phyloP scores from a whole-genome alignment of 2,113 vertebrate species.

The Trochalopteron elliotii region DNA sequence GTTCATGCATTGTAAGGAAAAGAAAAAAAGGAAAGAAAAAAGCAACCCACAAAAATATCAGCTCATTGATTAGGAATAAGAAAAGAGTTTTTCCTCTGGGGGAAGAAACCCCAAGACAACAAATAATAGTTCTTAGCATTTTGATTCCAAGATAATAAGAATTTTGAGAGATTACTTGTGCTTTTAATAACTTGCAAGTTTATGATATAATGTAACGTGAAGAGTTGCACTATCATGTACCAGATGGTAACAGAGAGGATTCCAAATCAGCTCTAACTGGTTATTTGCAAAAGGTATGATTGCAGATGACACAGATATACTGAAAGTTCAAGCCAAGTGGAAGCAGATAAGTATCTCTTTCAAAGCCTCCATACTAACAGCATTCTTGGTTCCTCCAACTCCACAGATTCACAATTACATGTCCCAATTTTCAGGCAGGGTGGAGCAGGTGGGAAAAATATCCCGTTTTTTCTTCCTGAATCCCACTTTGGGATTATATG shows the following conservation, averaged over 20 bases:
- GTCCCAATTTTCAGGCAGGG: not conserved
- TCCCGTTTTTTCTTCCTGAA: not conserved
- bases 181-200: not conserved
- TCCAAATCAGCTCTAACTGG: not conserved
- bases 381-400: not conserved
- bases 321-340: not conserved
- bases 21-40: not conserved
- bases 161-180: not conserved
- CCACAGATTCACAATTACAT: not conserved
- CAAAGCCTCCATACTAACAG: accelerated
- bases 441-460: not conserved
- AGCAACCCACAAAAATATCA: not conserved
- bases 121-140: not conserved
- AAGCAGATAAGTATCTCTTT: not conserved
- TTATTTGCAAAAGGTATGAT: not conserved
- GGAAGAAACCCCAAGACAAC: accelerated
- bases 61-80: not conserved
- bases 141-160: not conserved
- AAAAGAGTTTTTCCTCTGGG: not conserved
- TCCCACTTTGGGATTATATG: not conserved
- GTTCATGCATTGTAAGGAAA: not conserved
- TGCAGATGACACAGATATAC: not conserved
- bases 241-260: not conserved
- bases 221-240: not conserved
- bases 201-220: not conserved